Base-by-base conservation (phyloP, 2,888 invertebrate genomes). In the Alsophila aescularia region DNA sequence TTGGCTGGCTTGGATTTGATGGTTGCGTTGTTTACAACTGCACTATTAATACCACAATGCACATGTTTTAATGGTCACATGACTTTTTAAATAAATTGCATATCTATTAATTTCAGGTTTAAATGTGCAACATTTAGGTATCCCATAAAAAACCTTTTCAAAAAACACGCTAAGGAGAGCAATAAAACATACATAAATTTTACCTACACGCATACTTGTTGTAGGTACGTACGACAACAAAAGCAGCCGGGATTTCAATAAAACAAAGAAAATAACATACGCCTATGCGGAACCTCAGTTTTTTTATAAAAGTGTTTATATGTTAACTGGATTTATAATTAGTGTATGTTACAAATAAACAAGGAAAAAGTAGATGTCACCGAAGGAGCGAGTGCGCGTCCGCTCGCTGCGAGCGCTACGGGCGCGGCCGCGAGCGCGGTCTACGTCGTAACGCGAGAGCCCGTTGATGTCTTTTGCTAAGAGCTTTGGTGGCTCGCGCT, bases 381-480 rank as follows among this genome's bases (percentile, higher is more conserved):
- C 69, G 39, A 60, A 61, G 53, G 40, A 50, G 43, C 21, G 41
- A 16, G 29, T 1, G 5, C 32, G 32, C 12, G 12, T 13, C 12
- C 40, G 39, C 52, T 12, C 39, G 13, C 21, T n/a, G 21, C 36
- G n/a, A 10, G 12, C 27, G 16, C 34, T 18, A 12, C 41, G 32
- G 12, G 15, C 36, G 21, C 41, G 32, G 12, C n/a, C 36, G 21
- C 13, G 24, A 13, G 24, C 14, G 5, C 54, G 29, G 42, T 39
- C 42, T 56, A 40, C 65, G 67, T 68, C 41, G 70, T 56, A 67
- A 64, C 60, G 58, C 70, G 74, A 64, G 78, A 75, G 75, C 83
- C 69, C 90, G 87, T 86, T 87, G 87, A 89, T 85, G 90, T 89
- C 90, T 90, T 90, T 88, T 85, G 71, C 86, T 85, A 70, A 77